A percentile compares a stretch with the other conserved stretches of the same genome.
Conservation (phyloP, 1,140 invertebrate genomes). For the Diuraphis noxia region DNA sequence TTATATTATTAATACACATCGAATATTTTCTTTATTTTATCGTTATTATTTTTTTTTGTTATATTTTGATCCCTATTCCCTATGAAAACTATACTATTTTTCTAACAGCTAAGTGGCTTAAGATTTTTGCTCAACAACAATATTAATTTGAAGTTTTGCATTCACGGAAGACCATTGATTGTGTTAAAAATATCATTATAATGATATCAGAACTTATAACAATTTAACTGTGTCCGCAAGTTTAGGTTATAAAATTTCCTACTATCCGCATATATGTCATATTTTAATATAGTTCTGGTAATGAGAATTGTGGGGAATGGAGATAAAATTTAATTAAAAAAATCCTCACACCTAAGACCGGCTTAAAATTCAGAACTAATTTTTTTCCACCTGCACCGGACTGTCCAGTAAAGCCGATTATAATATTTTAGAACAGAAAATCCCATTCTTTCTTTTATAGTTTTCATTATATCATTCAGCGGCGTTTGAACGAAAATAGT, state of each 20-base stretch:
- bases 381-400: background rate
- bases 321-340: constrained; percentile 39
- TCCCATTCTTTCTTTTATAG: background rate
- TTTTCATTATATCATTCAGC: background rate
- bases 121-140: background rate
- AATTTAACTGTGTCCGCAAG: background rate
- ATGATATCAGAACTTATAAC: background rate
- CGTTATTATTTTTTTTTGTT: background rate
- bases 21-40: background rate
- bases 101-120: background rate
- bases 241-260: background rate
- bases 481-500: constrained; percentile 20
- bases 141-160: background rate
- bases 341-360: background rate
- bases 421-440: constrained; percentile 26
- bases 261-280: background rate
- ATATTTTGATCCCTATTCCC: background rate
- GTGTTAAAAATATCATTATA: background rate
- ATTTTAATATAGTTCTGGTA: background rate
- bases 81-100: background rate
- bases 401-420: background rate
- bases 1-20: background rate
- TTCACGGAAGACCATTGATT: background rate
- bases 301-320: background rate
- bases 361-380: constrained; percentile 26